Evolutionary conservation across 2,113 vertebrate species (phyloP).

Genomic region (Gobiocypris rarus): DNA sequence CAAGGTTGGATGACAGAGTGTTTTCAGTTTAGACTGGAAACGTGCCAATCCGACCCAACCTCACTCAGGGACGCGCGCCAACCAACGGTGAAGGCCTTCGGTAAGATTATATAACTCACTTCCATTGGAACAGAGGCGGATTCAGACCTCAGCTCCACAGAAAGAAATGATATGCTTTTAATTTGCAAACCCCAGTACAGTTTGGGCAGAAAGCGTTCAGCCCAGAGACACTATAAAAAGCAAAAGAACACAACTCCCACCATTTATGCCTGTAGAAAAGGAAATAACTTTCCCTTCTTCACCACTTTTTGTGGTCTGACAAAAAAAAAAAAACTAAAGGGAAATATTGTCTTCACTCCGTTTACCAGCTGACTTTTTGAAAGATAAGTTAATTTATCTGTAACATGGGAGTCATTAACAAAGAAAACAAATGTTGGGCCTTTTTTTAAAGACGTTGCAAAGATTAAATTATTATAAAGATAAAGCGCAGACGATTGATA

Average conservation of each 20-base stretch:
- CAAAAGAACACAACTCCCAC: slow-evolving; percentile 47
- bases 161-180: slow-evolving; percentile 68
- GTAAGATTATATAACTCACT: slow-evolving; percentile 72
- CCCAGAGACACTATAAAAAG: slow-evolving; percentile 68
- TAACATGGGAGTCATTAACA: slow-evolving; percentile 37
- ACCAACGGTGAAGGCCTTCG: slow-evolving; percentile 63
- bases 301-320: neutral
- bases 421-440: slow-evolving; percentile 16
- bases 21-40: slow-evolving; percentile 77
- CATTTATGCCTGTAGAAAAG: slow-evolving; percentile 31
- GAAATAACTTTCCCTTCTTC: slow-evolving; percentile 33
- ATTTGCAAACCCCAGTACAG: slow-evolving; percentile 66
- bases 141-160: slow-evolving; percentile 24
- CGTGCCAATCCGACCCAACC: slow-evolving; percentile 66
- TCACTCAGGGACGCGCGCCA: slow-evolving; percentile 65
- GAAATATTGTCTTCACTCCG: slow-evolving; percentile 12
- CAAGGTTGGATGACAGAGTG: slow-evolving; percentile 74
- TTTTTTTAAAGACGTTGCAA: slow-evolving; percentile 9
- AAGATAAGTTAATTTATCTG: slow-evolving; percentile 16
- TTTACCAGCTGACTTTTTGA: slow-evolving; percentile 23
- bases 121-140: slow-evolving; percentile 21
- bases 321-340: neutral
- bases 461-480: slow-evolving; percentile 31
- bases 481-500: slow-evolving; percentile 36
- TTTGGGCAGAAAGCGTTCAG: slow-evolving; percentile 60